These are phyloP conservation scores for Etia nguti DNA, from an alignment of 2,113 vertebrate genomes.

Conservation along the genomic window DNA sequence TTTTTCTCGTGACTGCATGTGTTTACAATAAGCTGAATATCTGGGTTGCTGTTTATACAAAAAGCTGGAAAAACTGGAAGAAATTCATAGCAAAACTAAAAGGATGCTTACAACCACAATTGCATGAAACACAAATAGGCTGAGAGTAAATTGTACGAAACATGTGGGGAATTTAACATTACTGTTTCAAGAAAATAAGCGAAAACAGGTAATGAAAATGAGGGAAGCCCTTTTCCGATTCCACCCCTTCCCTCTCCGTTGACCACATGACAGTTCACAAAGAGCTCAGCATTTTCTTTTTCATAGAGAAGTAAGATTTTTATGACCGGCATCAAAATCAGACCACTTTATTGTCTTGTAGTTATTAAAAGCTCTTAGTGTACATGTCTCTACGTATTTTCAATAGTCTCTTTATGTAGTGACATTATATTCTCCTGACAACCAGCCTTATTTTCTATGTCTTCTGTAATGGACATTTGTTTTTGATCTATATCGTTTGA, in stretches of 20 bases:
- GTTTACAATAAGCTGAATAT: neutral
- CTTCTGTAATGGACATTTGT: neutral
- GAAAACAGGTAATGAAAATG: slow-evolving; percentile 8
- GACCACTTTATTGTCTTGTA: neutral
- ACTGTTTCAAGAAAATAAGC: neutral
- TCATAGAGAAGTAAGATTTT: slow-evolving; percentile 16
- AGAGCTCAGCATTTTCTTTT: neutral
- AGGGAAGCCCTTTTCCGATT: slow-evolving; percentile 52
- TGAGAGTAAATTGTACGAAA: neutral
- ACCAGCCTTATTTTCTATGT: neutral
- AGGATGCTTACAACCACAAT: slow-evolving; percentile 7
- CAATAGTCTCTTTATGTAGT: neutral
- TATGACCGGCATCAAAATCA: neutral
- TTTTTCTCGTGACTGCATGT: neutral
- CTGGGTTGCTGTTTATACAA: neutral
- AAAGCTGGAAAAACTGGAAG: neutral
- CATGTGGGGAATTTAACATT: slow-evolving; percentile 17
- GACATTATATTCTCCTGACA: neutral
- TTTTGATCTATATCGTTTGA: neutral
- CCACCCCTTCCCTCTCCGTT: neutral
- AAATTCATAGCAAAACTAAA: slow-evolving; percentile 40
- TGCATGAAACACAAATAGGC: neutral
- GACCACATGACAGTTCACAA: neutral
- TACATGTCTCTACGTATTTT: neutral
- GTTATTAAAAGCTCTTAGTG: neutral